phyloP scores from a whole-genome alignment of 2,113 vertebrate genomes.

The Glaucomys volans region DNA sequence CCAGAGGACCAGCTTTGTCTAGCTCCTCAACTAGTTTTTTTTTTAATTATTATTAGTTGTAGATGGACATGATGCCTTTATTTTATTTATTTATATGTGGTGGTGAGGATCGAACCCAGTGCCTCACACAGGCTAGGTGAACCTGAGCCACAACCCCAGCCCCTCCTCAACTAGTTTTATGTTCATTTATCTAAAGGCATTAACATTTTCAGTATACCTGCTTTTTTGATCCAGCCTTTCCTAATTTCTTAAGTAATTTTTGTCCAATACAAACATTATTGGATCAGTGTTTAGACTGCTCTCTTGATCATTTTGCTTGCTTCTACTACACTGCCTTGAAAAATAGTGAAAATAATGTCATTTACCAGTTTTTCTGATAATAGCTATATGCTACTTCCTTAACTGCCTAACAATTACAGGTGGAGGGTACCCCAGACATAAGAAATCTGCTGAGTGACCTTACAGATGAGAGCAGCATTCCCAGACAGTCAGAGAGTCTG shows the following conservation, averaged over 20 bases:
- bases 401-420: not conserved
- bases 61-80: too few relatives aligned
- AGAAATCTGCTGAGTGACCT: not conserved
- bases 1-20: slow-evolving; percentile 39
- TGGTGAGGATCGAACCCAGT: too few relatives aligned
- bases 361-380: not conserved
- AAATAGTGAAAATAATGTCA: slow-evolving; percentile 33
- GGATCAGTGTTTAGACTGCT: not conserved
- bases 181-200: not conserved
- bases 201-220: not conserved
- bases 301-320: not conserved
- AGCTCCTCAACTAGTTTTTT: not conserved
- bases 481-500: not conserved
- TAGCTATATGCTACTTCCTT: not conserved
- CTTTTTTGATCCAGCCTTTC: not conserved
- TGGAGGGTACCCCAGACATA: not conserved
- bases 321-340: not conserved
- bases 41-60: too few relatives aligned
- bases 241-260: slow-evolving; percentile 28
- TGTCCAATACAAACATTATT: not conserved
- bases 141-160: too few relatives aligned
- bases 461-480: not conserved
- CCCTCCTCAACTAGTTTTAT: not conserved
- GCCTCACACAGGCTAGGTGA: too few relatives aligned
- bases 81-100: too few relatives aligned